Conservation (phyloP, 2,888 invertebrate species). For the Hypomecis atomaria region DNA sequence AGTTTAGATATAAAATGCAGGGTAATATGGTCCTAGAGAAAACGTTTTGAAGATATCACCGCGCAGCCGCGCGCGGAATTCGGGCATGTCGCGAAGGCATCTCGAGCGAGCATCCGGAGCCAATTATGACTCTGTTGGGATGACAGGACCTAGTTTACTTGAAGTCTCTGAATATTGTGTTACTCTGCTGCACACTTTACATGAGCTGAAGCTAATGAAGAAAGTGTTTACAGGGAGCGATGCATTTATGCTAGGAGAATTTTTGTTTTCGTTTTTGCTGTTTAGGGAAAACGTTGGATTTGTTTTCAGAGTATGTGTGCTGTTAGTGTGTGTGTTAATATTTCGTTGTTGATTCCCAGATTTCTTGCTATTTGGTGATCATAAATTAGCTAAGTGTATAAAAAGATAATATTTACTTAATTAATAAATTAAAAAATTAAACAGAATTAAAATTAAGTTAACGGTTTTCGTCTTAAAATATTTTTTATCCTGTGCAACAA, state of each 20-base stretch:
- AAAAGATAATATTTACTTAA: too few relatives aligned
- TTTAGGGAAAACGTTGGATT: too few relatives aligned
- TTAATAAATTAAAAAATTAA: too few relatives aligned
- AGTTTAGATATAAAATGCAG: conserved; percentile 4
- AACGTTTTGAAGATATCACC: conserved; percentile 27
- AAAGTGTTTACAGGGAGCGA: background rate
- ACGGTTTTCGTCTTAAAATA: too few relatives aligned
- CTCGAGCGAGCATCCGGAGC: conserved; percentile 23
- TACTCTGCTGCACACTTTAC: conserved; percentile 28
- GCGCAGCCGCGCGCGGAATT: conserved; percentile 19
- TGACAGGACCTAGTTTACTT: conserved; percentile 31
- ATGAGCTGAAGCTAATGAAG: conserved; percentile 15
- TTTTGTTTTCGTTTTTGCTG: background rate
- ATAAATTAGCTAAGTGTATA: too few relatives aligned
- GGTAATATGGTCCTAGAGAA: conserved; percentile 8
- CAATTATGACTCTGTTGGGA: conserved; percentile 30
- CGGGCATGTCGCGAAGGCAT: conserved; percentile 25
- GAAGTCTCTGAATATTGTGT: conserved; percentile 24
- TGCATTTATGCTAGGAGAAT: background rate
- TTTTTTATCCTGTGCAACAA: too few relatives aligned
- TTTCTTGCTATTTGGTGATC: too few relatives aligned
- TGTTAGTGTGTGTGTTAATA: too few relatives aligned
- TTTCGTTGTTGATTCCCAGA: too few relatives aligned
- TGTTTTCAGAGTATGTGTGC: too few relatives aligned
- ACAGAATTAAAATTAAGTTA: too few relatives aligned